Evolutionary conservation across 2,888 invertebrate species (phyloP), one percentile per base, ranked within the genome.

Genomic region (Acanthacorydalis orientalis): DNA sequence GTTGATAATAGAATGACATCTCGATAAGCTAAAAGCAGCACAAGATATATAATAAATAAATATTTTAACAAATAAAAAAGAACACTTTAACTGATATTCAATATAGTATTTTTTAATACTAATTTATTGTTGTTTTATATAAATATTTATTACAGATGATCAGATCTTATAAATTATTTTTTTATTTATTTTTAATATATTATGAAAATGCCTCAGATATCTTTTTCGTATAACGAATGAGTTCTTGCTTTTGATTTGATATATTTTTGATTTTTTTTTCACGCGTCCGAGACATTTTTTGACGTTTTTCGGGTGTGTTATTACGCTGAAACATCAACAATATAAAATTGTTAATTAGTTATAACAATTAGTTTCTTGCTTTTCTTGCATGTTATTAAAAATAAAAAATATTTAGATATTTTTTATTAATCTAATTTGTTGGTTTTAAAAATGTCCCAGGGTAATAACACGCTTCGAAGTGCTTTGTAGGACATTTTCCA

Each of bases 241-340:
- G 43, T 39, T 39, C 16, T 9, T 9, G 12, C 16, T 39, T n/a
- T 15, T 16, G 16, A 4, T 23, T 23, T 23, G 23, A 23, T 39
- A 16, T 38, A 35, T 16, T 37, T 14, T 39, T 46, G n/a, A 11
- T 31, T 23, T 14, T 46, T 46, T 39, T 14, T 12, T 14, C 34
- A 12, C 37, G 42, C 16, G 15, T 31, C 33, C 31, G 46, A 46
- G 33, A 40, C 31, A 33, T 47, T 42, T 42, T 41, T 16, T 16
- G 31, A 45, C n/a, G 12, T 47, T 32, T 23, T 41, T 31, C 23
- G 9, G 39, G 34, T 16, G 47, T 47, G 47, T 47, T 47, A 47
- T 47, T 47, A 47, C 47, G 47, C 47, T 47, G 47, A 47, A 47
- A 47, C 47, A 47, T 47, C 15, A 47, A 42, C 44, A 33, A 32